Evolutionary conservation across 2,888 invertebrate species (phyloP).

Genomic region (Alloscopus bannaensis): DNA sequence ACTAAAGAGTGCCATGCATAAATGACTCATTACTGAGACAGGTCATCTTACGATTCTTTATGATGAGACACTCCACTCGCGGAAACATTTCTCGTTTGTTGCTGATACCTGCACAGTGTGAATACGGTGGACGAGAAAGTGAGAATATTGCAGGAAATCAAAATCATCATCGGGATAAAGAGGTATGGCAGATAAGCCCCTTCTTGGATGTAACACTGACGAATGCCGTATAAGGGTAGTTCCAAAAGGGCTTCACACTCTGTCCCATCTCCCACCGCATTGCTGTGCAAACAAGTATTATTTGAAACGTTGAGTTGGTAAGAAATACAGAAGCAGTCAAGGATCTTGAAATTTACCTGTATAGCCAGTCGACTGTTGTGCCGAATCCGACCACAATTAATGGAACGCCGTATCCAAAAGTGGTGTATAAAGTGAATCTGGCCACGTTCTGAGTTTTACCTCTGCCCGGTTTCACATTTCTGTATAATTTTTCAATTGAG

Average conservation of each 20-base stretch:
- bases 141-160: slow-evolving; percentile 53
- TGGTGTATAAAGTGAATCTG: slow-evolving; percentile 5
- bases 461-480: slow-evolving; percentile 37
- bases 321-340: neutral
- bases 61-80: slow-evolving; percentile 27
- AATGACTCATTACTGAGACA: too few species aligned
- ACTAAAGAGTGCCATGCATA: too few species aligned
- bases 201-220: slow-evolving; percentile 43
- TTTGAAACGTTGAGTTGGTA: neutral
- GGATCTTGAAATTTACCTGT: too few species aligned
- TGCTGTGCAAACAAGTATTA: neutral
- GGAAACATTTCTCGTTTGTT: slow-evolving; percentile 45
- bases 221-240: slow-evolving; percentile 46
- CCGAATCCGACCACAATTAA: slow-evolving; percentile 37
- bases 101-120: slow-evolving; percentile 54
- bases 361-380: slow-evolving; percentile 33
- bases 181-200: slow-evolving; percentile 43
- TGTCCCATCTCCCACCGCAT: slow-evolving; percentile 31
- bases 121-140: slow-evolving; percentile 64
- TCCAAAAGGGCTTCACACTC: slow-evolving; percentile 37
- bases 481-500: neutral
- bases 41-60: slow-evolving; percentile 62
- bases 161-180: slow-evolving; percentile 55
- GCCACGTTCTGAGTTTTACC: slow-evolving; percentile 8
- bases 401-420: slow-evolving; percentile 38